Evolutionary conservation across 2,888 invertebrate species (phyloP), one percentile per base, ranked within the genome.

Genomic region (Eudemis profundana): DNA sequence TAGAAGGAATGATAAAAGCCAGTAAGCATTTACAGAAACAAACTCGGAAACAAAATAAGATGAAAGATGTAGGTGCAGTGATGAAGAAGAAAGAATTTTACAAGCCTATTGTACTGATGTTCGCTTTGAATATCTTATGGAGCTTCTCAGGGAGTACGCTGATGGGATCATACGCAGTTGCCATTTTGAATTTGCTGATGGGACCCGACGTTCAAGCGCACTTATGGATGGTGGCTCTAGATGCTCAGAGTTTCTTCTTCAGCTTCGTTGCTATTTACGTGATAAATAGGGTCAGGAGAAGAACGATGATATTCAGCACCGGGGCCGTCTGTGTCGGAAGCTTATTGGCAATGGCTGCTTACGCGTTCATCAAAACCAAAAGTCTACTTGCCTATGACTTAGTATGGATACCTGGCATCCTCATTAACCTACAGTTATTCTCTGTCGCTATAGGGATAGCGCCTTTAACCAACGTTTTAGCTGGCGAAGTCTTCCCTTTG

Each of bases 101-200:
- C 57, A 93, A 92, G 71, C 94, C 94, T 0, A 87, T 94, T 12
- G 78, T 90, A 5, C 84, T 95, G 17, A 91, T 95, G 79, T 89
- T 93, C 42, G 89, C 93, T 1, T 93, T 94, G n/a, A 95, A 94
- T 69, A 87, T 93, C 0, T 91, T 94, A 70, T 93, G 93, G 57
- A 95, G 95, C 71, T 93, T 95, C 67, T 92, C 94, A 1, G 96
- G 95, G 0, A 93, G 94, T 1, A 95, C 95, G 60, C 94, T 94
- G 0, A 93, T 96, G 72, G 93, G 94, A 0, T 94, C 94, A 1
- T 95, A 95, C 77, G 94, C 95, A 0, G 94, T 95, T 0, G 87
- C 91, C 40, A 93, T 95, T 36, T 90, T 95, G 66, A 79, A 84
- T 3, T 81, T 93, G 44, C 84, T 93, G 12, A 89, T 95, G 56